Evolutionary conservation across 2,113 vertebrate species (phyloP).

Genomic region (Mus pahari): DNA sequence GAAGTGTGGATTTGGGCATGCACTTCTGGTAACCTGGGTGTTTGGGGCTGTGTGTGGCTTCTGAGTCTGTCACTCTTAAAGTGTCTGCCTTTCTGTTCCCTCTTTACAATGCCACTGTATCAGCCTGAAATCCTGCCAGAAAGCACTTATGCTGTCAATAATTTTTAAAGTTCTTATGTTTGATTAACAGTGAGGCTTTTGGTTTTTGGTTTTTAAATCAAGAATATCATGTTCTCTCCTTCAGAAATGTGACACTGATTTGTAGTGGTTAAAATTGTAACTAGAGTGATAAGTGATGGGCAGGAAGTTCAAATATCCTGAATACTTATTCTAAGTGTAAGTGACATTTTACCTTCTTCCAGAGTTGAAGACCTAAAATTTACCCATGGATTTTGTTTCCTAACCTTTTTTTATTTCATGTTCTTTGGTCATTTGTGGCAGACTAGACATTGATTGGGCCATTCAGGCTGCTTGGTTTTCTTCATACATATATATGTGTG

Average conservation of each 20-base stretch:
- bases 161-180: slow-evolving; percentile 37
- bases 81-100: background rate
- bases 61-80: background rate
- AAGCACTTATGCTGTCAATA: background rate
- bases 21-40: background rate
- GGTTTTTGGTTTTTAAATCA: background rate
- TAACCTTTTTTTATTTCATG: background rate
- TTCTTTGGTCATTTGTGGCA: background rate
- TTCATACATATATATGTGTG: slow-evolving; percentile 25
- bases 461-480: slow-evolving; percentile 1
- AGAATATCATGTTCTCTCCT: slow-evolving; percentile 25
- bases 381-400: background rate
- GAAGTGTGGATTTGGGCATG: background rate
- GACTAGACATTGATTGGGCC: background rate
- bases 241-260: slow-evolving; percentile 38
- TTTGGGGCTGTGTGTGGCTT: background rate
- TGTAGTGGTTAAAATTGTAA: slow-evolving; percentile 35
- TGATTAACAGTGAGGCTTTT: background rate
- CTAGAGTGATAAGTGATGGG: background rate
- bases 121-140: slow-evolving; percentile 4
- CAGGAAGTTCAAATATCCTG: background rate
- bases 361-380: background rate
- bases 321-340: slow-evolving; percentile 32
- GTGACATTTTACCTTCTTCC: background rate
- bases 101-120: background rate